Evolutionary conservation across 2,113 vertebrate species (phyloP), one percentile per base, ranked within the genome.

Genomic region (Cyanocitta stelleri): DNA sequence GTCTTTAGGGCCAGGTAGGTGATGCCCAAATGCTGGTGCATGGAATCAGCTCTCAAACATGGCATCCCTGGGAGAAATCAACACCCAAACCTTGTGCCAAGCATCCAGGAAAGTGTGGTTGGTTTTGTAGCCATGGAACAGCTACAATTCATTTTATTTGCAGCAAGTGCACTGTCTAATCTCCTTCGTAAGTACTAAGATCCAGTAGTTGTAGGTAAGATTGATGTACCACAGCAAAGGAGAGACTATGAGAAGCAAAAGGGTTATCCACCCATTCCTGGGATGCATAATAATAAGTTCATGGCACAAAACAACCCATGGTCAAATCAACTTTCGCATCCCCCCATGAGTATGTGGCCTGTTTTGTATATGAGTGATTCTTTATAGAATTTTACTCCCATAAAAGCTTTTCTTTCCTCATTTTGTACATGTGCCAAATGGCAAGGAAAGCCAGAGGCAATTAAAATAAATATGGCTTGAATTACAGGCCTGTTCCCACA

Each of bases 401-500:
- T 92, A 87, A 95, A 96, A 93, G 44, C 78, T 90, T 68, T 91
- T 87, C 72, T 82, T 55, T 62, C 37, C 24, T 90, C 56, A 39
- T 93, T 95, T 79, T 93, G 78, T 82, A 48, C 32, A 5, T 46
- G 64, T 8, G 76, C 89, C 95, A 96, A 95, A 77, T 52, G 69
- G 43, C 2, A 0, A 75, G 51, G 59, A 90, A 92, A 94, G 76
- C 19, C 76, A 94, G 79, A 69, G n/a, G 73, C 52, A 93, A 90
- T 93, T 91, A 85, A 92, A 96, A 66, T 46, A 88, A 89, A 95
- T 73, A 90, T 78, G 89, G 74, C 35, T 86, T 95, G 52, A 81
- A 95, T 88, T 94, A 87, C 56, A 61, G 84, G 35, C 51, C 63
- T 63, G 51, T 43, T 96, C 41, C 72, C 61, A 75, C 75, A 59